Conservation (phyloP, 2,888 invertebrate species). For the Microctonus aethiopoides region DNA sequence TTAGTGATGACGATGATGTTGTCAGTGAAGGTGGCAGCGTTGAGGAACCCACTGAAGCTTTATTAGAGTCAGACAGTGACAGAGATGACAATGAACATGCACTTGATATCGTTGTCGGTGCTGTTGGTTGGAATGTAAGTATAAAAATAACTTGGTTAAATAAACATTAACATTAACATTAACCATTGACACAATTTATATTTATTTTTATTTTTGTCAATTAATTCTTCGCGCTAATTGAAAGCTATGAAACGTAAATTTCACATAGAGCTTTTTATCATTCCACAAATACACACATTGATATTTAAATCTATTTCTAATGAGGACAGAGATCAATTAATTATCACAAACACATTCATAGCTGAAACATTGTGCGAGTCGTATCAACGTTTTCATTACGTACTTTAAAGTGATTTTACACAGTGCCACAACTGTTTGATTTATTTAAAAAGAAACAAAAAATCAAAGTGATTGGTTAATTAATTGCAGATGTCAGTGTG, state of each 20-base stretch:
- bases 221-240: not conserved
- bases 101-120: constrained; percentile 72
- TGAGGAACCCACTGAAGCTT: constrained; percentile 68
- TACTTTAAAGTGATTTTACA: too few species aligned
- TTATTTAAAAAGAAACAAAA: not conserved
- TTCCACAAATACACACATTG: not conserved
- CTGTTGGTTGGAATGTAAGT: constrained; percentile 83
- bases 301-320: not conserved
- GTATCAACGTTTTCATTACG: not conserved
- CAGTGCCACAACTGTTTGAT: not conserved
- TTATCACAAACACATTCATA: not conserved
- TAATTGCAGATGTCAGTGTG: constrained; percentile 1
- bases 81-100: constrained; percentile 74
- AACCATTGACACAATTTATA: not conserved
- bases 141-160: constrained; percentile 30
- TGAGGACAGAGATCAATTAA: constrained; percentile 2
- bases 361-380: not conserved
- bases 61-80: constrained; percentile 76
- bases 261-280: not conserved
- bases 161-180: not conserved
- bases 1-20: constrained; percentile 65
- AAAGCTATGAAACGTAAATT: not conserved
- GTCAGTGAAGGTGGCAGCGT: constrained; percentile 48
- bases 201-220: constrained; percentile 8
- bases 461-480: constrained; percentile 11